Base-by-base conservation (phyloP, 1,140 invertebrate genomes). In the Euwallacea fornicatus region DNA sequence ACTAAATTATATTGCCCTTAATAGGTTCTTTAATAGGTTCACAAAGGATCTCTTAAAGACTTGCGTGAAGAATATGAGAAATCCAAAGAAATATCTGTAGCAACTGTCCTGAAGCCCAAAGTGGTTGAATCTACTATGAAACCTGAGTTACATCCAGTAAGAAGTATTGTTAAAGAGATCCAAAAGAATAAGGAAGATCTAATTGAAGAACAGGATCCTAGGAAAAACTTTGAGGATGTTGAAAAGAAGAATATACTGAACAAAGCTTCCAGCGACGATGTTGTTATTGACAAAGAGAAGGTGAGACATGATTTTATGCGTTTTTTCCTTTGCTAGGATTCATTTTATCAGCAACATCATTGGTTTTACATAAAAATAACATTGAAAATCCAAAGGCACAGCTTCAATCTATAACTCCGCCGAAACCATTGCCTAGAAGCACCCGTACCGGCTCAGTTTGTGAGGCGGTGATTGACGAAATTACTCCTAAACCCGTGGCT, bases 401-500 rank as follows among this genome's bases (percentile, higher is more conserved):
- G 7, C 46, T 63, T 41, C 55, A 58, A 53, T 54, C 2, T 10
- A 44, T 71, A 60, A 69, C 73, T 41, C 89, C 89, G 7, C 92
- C 92, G 0, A 93, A 92, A 77, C 92, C 92, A 8, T 82, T 93
- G 79, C 92, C 92, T 21, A 84, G 89, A 71, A 84, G 86, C 0
- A 89, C 88, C 11, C 83, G 89, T 71, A 85, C 88, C 42, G 86
- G 87, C 77, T 89, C 88, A 42, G 79, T 90, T 47, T 86, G 87
- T 0, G 88, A 89, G 76, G 33, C 63, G 63, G 64, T 59, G n/a
- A 73, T 75, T 21, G 74, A 83, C 55, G 68, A 41, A 67, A 78
- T 59, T 78, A 86, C 73, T 6, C 89, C 90, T 0, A 90, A 90
- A 75, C 92, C 92, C 8, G 86, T 89, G 10, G 88, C 89, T 58